Conservation (phyloP, 1,140 invertebrate genomes). For the Ditylenchus dipsaci region DNA sequence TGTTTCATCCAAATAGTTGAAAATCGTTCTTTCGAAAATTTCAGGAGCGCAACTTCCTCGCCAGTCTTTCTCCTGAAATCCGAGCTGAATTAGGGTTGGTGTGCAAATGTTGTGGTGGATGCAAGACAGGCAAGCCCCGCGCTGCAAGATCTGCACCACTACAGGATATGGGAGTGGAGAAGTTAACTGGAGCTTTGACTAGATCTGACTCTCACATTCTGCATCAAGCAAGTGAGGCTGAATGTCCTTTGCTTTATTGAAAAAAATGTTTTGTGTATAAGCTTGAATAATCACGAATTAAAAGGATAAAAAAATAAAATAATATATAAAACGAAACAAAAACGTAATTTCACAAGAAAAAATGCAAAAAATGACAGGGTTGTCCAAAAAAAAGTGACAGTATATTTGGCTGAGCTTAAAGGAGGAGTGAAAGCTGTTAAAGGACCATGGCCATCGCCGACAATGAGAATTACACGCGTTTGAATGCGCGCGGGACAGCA, state of each 20-base stretch:
- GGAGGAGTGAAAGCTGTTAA: too few relatives aligned
- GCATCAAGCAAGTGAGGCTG: conserved; percentile 3
- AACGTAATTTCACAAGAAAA: neutral
- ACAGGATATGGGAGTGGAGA: neutral
- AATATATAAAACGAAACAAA: too few relatives aligned
- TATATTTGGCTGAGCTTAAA: too few relatives aligned
- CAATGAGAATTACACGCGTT: too few relatives aligned
- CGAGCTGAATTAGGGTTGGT: conserved; percentile 48
- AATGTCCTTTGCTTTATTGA: neutral
- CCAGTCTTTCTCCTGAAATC: conserved; percentile 46
- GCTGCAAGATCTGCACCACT: neutral
- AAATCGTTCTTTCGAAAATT: too few relatives aligned
- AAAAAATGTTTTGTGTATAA: neutral
- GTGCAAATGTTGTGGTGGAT: conserved; percentile 43
- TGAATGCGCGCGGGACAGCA: too few relatives aligned
- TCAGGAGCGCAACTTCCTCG: conserved; percentile 40
- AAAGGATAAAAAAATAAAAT: too few relatives aligned
- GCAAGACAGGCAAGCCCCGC: conserved; percentile 25
- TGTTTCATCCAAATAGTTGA: neutral
- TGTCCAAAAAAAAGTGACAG: neutral
- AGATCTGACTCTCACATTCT: neutral
- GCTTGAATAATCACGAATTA: too few relatives aligned
- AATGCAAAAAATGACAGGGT: neutral
- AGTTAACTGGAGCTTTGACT: neutral
- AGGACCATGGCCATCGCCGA: too few relatives aligned